Conservation (phyloP, 2,797 vertebrate species). For the Setipinna tenuifilis region DNA sequence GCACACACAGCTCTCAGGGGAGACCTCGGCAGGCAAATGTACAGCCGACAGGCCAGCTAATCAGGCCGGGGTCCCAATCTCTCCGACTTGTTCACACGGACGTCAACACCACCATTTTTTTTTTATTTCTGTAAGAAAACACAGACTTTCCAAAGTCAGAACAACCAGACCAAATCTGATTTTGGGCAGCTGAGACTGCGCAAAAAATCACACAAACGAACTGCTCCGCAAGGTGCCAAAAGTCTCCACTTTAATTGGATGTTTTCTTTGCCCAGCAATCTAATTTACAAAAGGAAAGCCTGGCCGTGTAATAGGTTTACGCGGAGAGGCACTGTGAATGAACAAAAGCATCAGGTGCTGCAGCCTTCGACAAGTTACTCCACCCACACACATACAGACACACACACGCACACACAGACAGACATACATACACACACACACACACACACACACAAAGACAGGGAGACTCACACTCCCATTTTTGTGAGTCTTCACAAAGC, state of each 20-base stretch:
- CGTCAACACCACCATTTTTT: not conserved
- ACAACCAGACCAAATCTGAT: constrained; percentile 60
- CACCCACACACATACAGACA: constrained; percentile 26
- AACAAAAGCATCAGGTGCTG: constrained; percentile 6
- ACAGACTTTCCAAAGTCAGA: constrained; percentile 39
- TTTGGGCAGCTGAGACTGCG: constrained; percentile 62
- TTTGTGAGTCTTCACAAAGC: not conserved
- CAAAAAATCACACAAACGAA: constrained; percentile 54
- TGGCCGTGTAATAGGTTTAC: constrained; percentile 52
- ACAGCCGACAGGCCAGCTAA: not conserved
- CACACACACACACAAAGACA: not conserved
- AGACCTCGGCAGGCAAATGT: not conserved
- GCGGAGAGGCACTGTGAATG: not conserved
- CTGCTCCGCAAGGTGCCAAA: constrained; percentile 56
- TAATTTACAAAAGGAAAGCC: constrained; percentile 37
- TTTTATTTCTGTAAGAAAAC: not conserved
- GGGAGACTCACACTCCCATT: not conserved
- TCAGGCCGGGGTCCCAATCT: not conserved
- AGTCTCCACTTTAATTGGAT: constrained; percentile 44
- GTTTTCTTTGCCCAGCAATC: constrained; percentile 34
- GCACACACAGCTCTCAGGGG: not conserved
- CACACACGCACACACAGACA: constrained; percentile 18
- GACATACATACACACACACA: constrained; percentile 5
- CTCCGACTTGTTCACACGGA: not conserved
- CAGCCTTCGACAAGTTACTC: not conserved